Evolutionary conservation across 2,797 vertebrate species (phyloP).

Genomic region (Knipowitschia caucasica): DNA sequence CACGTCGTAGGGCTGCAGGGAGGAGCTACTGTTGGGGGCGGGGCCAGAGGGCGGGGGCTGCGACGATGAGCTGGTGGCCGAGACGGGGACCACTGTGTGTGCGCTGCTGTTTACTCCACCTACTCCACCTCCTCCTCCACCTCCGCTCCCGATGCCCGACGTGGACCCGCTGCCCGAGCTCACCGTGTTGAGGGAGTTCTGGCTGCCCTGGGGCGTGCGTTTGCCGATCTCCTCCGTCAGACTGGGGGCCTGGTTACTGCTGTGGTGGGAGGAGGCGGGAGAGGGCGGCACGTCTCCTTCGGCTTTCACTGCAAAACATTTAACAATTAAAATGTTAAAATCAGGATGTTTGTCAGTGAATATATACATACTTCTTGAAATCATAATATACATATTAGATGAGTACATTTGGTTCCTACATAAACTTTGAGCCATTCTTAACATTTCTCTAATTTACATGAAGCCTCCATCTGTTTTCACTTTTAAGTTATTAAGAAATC

Average conservation of each 20-base stretch:
- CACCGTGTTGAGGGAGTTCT: conserved; percentile 95
- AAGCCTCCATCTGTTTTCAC: too few relatives aligned
- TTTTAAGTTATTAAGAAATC: too few relatives aligned
- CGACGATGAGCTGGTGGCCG: conserved; percentile 58
- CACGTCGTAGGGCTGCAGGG: conserved; percentile 92
- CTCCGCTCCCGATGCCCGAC: conserved; percentile 91
- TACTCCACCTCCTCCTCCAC: conserved; percentile 82
- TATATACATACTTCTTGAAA: too few relatives aligned
- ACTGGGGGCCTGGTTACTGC: conserved; percentile 92
- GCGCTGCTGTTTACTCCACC: conserved; percentile 70
- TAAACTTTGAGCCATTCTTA: too few relatives aligned
- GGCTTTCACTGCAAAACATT: conserved; percentile 82
- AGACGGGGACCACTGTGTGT: conserved; percentile 77
- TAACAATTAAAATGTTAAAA: too few relatives aligned
- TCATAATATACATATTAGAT: too few relatives aligned
- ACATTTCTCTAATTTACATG: too few relatives aligned
- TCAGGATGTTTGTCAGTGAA: too few relatives aligned
- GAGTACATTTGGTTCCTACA: too few relatives aligned
- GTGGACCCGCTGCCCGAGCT: conserved; percentile 97
- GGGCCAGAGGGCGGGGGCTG: conserved; percentile 43
- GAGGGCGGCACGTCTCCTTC: conserved; percentile 91
- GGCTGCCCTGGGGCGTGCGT: conserved; percentile 92
- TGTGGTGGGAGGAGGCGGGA: conserved; percentile 95
- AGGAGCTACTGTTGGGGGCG: conserved; percentile 57
- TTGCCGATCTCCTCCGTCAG: conserved; percentile 89